Conservation (phyloP, 1,140 invertebrate species). For the Drosophila ohnishii region DNA sequence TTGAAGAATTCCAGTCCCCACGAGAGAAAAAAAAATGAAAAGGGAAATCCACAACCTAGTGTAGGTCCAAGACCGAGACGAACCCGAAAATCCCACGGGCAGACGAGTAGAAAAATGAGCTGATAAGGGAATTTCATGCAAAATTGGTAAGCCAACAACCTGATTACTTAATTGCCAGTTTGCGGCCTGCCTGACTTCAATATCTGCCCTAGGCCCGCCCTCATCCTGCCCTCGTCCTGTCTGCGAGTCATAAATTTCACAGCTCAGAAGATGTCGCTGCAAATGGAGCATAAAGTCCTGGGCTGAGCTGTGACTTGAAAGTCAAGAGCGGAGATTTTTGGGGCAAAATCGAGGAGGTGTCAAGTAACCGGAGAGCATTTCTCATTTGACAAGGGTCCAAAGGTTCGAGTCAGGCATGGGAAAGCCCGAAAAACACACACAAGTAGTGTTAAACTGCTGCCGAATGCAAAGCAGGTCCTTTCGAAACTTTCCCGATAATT, state of each 20-base stretch:
- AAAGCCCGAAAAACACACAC: slow-evolving; percentile 13
- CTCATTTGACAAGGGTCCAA: slow-evolving; percentile 49
- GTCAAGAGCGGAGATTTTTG: slow-evolving; percentile 28
- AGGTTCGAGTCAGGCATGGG: slow-evolving; percentile 1
- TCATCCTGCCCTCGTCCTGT: neutral
- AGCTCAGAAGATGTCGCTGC: slow-evolving; percentile 59
- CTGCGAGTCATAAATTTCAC: slow-evolving; percentile 55
- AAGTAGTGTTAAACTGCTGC: slow-evolving; percentile 16
- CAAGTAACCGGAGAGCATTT: neutral
- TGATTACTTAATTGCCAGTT: slow-evolving; percentile 76
- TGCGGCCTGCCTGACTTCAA: slow-evolving; percentile 16
- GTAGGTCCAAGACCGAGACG: neutral
- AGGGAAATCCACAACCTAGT: neutral
- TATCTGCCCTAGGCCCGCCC: neutral
- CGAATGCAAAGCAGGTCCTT: neutral
- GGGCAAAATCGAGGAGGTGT: slow-evolving; percentile 16
- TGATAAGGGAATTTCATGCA: slow-evolving; percentile 80
- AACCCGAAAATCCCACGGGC: slow-evolving; percentile 19
- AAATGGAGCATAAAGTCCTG: slow-evolving; percentile 57
- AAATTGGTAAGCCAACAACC: slow-evolving; percentile 81
- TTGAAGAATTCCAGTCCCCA: slow-evolving; percentile 35
- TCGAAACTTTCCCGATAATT: slow-evolving; percentile 1
- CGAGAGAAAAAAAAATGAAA: slow-evolving; percentile 18
- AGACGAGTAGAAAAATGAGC: slow-evolving; percentile 62
- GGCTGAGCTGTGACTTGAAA: slow-evolving; percentile 35